These are phyloP conservation scores for Lordiphosa collinella DNA, from an alignment of 1,140 invertebrate species.

Conservation along the genomic window DNA sequence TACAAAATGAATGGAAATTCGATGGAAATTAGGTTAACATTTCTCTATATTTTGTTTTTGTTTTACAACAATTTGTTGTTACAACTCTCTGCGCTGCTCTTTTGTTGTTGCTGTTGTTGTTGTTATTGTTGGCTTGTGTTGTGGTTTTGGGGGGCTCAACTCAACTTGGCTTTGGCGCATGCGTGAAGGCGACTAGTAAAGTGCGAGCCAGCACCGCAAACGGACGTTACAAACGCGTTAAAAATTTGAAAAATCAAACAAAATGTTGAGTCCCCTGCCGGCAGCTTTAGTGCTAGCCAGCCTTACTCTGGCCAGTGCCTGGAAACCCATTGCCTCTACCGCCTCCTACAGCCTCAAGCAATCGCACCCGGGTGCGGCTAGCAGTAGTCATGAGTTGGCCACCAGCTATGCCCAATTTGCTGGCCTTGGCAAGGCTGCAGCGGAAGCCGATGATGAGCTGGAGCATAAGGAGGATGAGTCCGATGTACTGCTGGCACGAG, in stretches of 20 bases:
- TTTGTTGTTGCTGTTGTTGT: slow-evolving; percentile 13
- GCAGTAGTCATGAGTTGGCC: slow-evolving; percentile 55
- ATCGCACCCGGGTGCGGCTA: slow-evolving; percentile 67
- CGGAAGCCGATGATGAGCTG: slow-evolving; percentile 11
- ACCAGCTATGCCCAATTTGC: slow-evolving; percentile 39
- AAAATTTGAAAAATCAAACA: slow-evolving; percentile 6
- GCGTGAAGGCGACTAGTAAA: slow-evolving; percentile 69
- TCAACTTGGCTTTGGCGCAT: slow-evolving; percentile 51
- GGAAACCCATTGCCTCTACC: slow-evolving; percentile 64
- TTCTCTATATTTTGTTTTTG: slow-evolving; percentile 1
- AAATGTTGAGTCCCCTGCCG: background rate
- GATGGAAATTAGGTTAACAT: background rate
- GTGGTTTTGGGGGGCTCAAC: slow-evolving; percentile 36
- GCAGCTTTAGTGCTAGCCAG: slow-evolving; percentile 5
- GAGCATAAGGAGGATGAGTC: slow-evolving; percentile 12
- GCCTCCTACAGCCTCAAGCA: slow-evolving; percentile 68
- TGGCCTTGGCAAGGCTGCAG: background rate
- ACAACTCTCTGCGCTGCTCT: slow-evolving; percentile 43
- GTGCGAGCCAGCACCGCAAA: slow-evolving; percentile 64
- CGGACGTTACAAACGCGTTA: slow-evolving; percentile 54
- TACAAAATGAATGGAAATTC: too few species aligned
- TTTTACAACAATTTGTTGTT: slow-evolving; percentile 64
- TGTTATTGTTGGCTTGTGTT: slow-evolving; percentile 17
- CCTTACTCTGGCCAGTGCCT: slow-evolving; percentile 19
- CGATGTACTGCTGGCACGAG: background rate